Evolutionary conservation across 2,888 invertebrate genomes (phyloP).

Genomic region (Drosophila imparisetae): DNA sequence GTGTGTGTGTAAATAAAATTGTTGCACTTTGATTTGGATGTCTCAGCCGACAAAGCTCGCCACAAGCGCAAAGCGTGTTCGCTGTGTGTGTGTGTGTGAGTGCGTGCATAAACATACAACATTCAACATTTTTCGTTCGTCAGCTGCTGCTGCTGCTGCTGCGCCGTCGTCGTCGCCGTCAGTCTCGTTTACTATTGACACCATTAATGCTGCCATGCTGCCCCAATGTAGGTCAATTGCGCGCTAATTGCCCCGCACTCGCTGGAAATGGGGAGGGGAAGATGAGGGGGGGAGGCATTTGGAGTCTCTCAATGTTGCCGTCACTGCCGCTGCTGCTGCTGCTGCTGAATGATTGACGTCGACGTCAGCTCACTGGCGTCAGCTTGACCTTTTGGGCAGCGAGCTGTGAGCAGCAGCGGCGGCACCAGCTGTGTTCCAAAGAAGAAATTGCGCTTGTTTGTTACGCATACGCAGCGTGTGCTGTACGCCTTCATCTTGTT

Average conservation of each 20-base stretch:
- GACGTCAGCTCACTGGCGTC: conserved; percentile 29
- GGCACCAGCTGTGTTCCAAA: conserved; percentile 30
- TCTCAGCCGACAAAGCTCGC: not conserved
- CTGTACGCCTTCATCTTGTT: conserved; percentile 35
- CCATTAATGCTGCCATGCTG: conserved; percentile 76
- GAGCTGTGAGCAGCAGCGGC: conserved; percentile 5
- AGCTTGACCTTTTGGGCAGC: conserved; percentile 72
- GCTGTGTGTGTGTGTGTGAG: conserved; percentile 6
- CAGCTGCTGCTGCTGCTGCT: conserved; percentile 36
- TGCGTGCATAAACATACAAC: conserved; percentile 71
- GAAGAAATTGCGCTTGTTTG: conserved; percentile 49
- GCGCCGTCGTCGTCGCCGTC: conserved; percentile 41
- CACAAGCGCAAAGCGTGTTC: conserved; percentile 10
- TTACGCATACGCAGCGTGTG: conserved; percentile 72
- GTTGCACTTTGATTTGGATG: conserved; percentile 60
- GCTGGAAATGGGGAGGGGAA: conserved; percentile 27
- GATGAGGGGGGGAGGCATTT: conserved; percentile 2
- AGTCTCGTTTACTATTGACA: conserved; percentile 82
- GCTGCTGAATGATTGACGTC: conserved; percentile 60
- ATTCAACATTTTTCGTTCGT: conserved; percentile 52
- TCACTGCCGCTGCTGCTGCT: conserved; percentile 48
- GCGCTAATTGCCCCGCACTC: conserved; percentile 81
- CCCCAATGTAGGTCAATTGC: conserved; percentile 81
- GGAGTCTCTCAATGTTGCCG: conserved; percentile 54
- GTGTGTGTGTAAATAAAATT: conserved; percentile 43